Evolutionary conservation across 2,113 vertebrate genomes (phyloP).

Genomic region (Mesitornis unicolor): DNA sequence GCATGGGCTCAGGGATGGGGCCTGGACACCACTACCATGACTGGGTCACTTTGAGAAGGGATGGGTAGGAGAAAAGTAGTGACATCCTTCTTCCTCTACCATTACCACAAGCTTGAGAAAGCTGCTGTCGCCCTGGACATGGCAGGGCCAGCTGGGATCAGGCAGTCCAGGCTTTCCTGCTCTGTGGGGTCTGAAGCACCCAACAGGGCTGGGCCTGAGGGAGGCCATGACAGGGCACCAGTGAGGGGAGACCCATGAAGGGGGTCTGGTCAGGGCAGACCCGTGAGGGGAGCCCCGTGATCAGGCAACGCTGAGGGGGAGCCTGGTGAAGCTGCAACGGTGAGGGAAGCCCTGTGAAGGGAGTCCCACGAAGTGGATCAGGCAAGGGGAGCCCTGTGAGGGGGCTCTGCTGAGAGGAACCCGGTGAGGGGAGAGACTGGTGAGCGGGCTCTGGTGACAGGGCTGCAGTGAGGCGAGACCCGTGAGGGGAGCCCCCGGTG

Average conservation of each 20-base stretch:
- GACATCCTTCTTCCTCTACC: rapidly evolving
- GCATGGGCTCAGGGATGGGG: neutral
- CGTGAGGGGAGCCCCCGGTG: neutral
- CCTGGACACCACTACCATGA: rapidly evolving
- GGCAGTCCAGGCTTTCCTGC: neutral
- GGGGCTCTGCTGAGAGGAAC: too few species aligned
- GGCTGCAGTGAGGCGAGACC: neutral
- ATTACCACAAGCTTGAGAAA: rapidly evolving
- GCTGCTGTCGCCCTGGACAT: neutral
- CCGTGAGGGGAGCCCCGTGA: neutral
- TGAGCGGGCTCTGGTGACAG: too few species aligned
- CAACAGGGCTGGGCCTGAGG: rapidly evolving
- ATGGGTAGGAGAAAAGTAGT: rapidly evolving
- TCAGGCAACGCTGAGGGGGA: too few species aligned
- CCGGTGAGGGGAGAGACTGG: neutral
- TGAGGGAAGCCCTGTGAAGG: neutral
- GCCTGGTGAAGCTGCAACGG: too few species aligned
- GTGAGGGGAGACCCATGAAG: neutral
- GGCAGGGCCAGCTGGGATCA: rapidly evolving
- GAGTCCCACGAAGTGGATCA: too few species aligned
- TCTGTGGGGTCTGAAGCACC: rapidly evolving
- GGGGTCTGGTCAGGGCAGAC: too few species aligned
- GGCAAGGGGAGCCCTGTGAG: neutral
- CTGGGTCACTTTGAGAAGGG: rapidly evolving
- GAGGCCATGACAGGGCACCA: neutral